Evolutionary conservation across 2,113 vertebrate species (phyloP).

Genomic region (Myiopsitta monachus): DNA sequence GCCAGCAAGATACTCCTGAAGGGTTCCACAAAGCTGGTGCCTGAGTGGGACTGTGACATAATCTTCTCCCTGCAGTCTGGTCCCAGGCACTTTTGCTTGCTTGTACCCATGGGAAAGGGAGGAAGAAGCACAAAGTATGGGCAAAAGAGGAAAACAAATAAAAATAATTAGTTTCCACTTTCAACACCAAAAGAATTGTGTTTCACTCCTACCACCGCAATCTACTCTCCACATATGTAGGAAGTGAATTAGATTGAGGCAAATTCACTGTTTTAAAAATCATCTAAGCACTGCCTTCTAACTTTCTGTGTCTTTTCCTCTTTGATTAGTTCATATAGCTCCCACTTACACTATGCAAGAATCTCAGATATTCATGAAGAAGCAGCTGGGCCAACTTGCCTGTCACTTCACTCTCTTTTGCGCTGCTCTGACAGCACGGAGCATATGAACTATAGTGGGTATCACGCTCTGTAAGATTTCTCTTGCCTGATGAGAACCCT

Average conservation of each 20-base stretch:
- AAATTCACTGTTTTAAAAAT: not conserved
- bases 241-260: not conserved
- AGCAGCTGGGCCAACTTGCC: slow-evolving; percentile 51
- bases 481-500: slow-evolving; percentile 55
- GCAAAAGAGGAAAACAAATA: not conserved
- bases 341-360: not conserved
- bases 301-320: slow-evolving; percentile 20
- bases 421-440: slow-evolving; percentile 5
- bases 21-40: not conserved
- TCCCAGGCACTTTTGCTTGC: not conserved
- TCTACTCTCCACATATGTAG: not conserved
- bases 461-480: slow-evolving; percentile 57
- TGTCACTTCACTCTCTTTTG: slow-evolving; percentile 48
- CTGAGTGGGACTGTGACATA: not conserved
- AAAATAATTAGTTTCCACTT: not conserved
- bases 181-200: not conserved
- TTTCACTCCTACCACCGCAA: not conserved
- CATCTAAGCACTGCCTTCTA: not conserved
- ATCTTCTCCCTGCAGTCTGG: not conserved
- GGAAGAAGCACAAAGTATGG: not conserved
- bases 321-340: slow-evolving; percentile 23
- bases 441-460: slow-evolving; percentile 51
- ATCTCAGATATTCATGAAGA: slow-evolving; percentile 48
- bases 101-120: not conserved
- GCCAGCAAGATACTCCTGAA: not conserved